These are phyloP conservation scores for Prenolepis imparis DNA, from an alignment of 2,888 invertebrate genomes.

Conservation along the genomic window DNA sequence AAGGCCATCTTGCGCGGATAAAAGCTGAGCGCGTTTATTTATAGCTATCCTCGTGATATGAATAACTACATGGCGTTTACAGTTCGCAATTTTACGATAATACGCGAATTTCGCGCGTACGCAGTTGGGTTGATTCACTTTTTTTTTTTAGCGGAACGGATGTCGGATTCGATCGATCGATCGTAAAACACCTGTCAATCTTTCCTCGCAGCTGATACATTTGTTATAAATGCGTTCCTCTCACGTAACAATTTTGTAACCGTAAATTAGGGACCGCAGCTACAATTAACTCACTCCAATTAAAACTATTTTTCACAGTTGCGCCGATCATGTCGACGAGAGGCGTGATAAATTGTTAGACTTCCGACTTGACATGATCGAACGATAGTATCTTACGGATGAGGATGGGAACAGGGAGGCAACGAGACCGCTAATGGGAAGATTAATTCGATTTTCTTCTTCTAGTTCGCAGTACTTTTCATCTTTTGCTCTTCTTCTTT, in stretches of 20 bases:
- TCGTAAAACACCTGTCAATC: no score
- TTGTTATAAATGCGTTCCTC: not conserved
- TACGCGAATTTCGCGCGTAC: constrained; percentile 32
- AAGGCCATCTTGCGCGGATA: constrained; percentile 52
- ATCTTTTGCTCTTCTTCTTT: not conserved
- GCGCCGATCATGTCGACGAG: constrained; percentile 60
- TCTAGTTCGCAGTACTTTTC: constrained; percentile 26
- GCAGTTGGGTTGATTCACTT: not conserved
- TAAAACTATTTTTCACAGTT: constrained; percentile 64
- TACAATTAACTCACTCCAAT: constrained; percentile 52
- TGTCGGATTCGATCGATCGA: not conserved
- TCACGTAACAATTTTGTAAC: not conserved
- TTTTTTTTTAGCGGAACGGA: not conserved
- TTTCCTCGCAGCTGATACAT: not conserved
- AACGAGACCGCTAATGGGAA: constrained; percentile 79
- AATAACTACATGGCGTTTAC: constrained; percentile 49
- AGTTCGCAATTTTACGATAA: constrained; percentile 56
- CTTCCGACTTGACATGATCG: constrained; percentile 68
- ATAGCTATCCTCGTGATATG: constrained; percentile 42
- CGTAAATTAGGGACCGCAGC: not conserved
- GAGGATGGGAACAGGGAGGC: constrained; percentile 49
- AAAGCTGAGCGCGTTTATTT: constrained; percentile 44
- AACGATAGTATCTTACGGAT: constrained; percentile 39
- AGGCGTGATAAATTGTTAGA: constrained; percentile 74
- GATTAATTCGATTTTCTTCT: constrained; percentile 78